phyloP scores from a whole-genome alignment of 2,797 vertebrate species.

The Geotrypetes seraphini region DNA sequence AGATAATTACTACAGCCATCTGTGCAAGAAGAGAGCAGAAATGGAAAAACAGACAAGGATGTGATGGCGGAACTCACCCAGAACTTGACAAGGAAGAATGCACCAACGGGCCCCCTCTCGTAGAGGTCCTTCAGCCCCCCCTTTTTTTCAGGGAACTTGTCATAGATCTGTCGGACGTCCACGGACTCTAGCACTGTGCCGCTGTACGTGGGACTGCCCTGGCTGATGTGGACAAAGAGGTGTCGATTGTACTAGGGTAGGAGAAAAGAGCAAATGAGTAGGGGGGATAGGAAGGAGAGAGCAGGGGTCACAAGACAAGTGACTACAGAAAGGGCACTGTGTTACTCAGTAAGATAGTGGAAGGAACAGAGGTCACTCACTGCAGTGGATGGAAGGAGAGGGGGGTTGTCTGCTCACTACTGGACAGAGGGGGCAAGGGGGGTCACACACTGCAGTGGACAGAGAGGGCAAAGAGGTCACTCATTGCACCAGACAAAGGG shows the following conservation, averaged over 20 bases:
- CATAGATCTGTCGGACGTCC: constrained; percentile 28
- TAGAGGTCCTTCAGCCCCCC: constrained; percentile 37
- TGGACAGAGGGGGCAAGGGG: too few species aligned
- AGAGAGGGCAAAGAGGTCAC: not conserved
- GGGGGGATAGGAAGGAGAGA: too few species aligned
- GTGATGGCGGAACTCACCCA: constrained; percentile 29
- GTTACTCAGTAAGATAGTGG: too few species aligned
- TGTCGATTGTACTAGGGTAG: constrained; percentile 39
- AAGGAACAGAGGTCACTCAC: too few species aligned
- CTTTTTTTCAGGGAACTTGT: constrained; percentile 20
- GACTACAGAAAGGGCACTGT: too few species aligned
- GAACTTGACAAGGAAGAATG: constrained; percentile 50
- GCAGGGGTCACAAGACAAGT: too few species aligned
- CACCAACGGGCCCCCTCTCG: constrained; percentile 39
- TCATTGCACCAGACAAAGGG: not conserved
- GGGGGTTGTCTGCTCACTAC: too few species aligned
- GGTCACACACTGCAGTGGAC: not conserved
- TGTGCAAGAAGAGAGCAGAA: too few species aligned
- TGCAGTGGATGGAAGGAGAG: not conserved
- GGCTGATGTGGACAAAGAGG: constrained; percentile 46
- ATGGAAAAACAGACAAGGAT: too few species aligned
- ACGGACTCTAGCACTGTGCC: constrained; percentile 40
- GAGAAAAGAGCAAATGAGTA: not conserved
- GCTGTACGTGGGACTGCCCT: constrained; percentile 40
- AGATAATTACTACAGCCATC: too few species aligned